Percentiles rank a stretch among this genome's conserved stretches.
Evolutionary conservation across 2,888 invertebrate genomes (phyloP).

Genomic region (Nephrotoma appendiculata): DNA sequence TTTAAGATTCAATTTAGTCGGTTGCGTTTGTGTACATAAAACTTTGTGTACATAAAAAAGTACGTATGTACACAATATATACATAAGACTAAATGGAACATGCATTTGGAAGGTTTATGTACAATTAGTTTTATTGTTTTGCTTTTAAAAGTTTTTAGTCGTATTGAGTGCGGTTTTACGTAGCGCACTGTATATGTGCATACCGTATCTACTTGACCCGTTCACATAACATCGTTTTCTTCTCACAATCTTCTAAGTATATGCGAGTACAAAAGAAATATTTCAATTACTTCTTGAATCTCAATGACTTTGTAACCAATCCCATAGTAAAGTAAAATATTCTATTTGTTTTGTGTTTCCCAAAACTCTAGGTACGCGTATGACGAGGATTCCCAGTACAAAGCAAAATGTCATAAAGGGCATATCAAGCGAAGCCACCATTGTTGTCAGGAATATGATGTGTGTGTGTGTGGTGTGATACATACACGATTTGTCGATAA

Average conservation of each 20-base stretch:
- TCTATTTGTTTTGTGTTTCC: background rate
- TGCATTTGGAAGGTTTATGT: background rate
- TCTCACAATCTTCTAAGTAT: background rate
- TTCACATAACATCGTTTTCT: background rate
- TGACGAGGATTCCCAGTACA: background rate
- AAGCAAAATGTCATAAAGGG: background rate
- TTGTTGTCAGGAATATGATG: background rate
- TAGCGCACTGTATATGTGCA: background rate
- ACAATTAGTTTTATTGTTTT: background rate
- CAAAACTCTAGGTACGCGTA: background rate
- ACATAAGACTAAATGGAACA: background rate
- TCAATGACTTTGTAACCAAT: background rate
- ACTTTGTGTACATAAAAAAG: background rate
- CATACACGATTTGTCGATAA: background rate
- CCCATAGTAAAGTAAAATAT: background rate
- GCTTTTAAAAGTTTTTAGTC: background rate
- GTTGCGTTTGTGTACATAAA: background rate
- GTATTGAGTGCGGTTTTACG: background rate
- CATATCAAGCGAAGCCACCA: background rate
- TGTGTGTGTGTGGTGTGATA: background rate
- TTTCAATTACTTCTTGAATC: background rate
- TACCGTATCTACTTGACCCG: background rate
- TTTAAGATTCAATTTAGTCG: background rate
- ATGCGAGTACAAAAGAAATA: background rate
- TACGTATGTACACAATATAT: background rate